A percentile compares a stretch with the other conserved stretches of the same genome.
Conservation (phyloP, 2,113 vertebrate genomes). For the Phodopus roborovskii region DNA sequence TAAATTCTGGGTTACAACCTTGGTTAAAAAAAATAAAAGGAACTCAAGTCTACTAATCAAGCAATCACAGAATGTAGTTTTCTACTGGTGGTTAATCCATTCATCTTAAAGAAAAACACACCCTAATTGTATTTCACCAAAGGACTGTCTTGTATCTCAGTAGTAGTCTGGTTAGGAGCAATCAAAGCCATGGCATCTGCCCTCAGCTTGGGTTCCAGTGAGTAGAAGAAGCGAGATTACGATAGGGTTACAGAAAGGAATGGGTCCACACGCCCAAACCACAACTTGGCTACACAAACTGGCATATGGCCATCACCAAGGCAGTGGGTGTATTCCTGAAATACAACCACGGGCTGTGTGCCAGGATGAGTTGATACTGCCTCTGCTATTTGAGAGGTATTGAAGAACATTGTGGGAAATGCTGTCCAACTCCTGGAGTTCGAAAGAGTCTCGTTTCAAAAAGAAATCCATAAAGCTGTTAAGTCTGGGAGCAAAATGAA, state of each 20-base stretch:
- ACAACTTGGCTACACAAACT: conserved; percentile 36
- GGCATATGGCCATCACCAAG: conserved; percentile 22
- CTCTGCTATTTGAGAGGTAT: background rate
- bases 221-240: background rate
- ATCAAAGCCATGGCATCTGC: background rate
- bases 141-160: background rate
- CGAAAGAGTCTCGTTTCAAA: background rate
- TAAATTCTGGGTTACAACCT: background rate
- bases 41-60: background rate
- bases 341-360: background rate
- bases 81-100: background rate
- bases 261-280: background rate
- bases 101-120: background rate
- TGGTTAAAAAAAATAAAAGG: background rate
- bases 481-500: conserved; percentile 31
- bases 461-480: background rate
- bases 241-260: conserved; percentile 33
- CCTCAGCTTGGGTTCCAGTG: background rate
- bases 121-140: conserved; percentile 21
- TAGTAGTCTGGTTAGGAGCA: background rate
- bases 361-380: conserved; percentile 2
- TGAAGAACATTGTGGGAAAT: conserved; percentile 36
- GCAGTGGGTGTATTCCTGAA: conserved; percentile 35
- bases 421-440: background rate
- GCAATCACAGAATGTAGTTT: conserved; percentile 3